phyloP scores from a whole-genome alignment of 2,888 invertebrate species.

The Eupithecia inturbata region DNA sequence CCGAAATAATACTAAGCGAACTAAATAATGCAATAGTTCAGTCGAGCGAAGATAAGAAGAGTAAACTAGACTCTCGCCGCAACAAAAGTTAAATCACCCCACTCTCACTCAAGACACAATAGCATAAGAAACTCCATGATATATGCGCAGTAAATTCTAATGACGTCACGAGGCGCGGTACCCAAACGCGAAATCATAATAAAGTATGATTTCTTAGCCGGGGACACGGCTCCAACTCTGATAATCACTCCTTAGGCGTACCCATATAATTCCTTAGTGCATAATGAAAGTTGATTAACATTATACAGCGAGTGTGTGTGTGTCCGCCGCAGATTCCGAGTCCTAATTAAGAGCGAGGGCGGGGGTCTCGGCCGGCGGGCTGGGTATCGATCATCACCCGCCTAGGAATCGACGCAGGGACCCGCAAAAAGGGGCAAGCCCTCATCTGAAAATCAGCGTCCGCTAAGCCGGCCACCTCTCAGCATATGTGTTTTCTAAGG shows the following conservation, averaged over 20 bases:
- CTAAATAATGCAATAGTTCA: background rate
- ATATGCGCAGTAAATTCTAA: constrained; percentile 80
- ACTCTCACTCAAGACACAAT: constrained; percentile 69
- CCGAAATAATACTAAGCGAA: background rate
- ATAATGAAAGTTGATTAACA: constrained; percentile 85
- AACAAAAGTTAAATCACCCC: constrained; percentile 68
- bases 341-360: constrained; percentile 92
- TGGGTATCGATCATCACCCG: constrained; percentile 82
- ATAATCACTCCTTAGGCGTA: constrained; percentile 84
- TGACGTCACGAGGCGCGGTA: constrained; percentile 72
- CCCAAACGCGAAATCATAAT: constrained; percentile 77
- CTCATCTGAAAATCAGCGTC: constrained; percentile 81
- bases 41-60: constrained; percentile 24
- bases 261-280: constrained; percentile 84
- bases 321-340: constrained; percentile 93
- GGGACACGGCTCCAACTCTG: constrained; percentile 78
- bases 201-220: constrained; percentile 83
- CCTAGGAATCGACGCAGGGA: constrained; percentile 83
- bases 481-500: constrained; percentile 84
- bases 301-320: constrained; percentile 84
- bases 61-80: constrained; percentile 6
- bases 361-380: constrained; percentile 76
- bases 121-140: constrained; percentile 65
- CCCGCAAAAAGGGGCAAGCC: constrained; percentile 82
- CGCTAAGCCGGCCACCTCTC: constrained; percentile 79